These are phyloP conservation scores for Nilaparvata lugens DNA, from an alignment of 1,140 invertebrate species.

Conservation along the genomic window DNA sequence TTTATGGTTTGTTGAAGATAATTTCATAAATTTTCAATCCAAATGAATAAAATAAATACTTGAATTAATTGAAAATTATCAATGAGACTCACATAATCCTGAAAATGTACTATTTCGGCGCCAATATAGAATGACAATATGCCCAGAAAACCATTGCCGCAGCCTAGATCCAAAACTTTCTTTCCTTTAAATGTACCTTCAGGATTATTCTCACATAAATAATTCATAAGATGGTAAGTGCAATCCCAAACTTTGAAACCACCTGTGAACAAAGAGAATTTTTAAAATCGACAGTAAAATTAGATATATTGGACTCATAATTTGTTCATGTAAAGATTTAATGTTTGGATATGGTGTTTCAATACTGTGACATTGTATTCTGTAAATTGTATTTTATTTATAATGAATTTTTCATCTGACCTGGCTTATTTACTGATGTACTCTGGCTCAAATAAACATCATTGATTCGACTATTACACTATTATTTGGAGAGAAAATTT, in stretches of 20 bases:
- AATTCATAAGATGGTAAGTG: constrained; percentile 62
- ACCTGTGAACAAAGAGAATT: constrained; percentile 44
- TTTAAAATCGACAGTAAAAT: neutral
- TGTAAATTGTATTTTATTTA: too few relatives aligned
- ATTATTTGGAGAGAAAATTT: too few relatives aligned
- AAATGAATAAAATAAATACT: neutral
- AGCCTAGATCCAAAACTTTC: constrained; percentile 71
- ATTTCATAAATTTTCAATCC: too few relatives aligned
- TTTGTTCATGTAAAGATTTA: too few relatives aligned
- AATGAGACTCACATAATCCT: constrained; percentile 73
- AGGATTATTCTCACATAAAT: constrained; percentile 37
- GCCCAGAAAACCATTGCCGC: constrained; percentile 74
- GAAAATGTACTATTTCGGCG: constrained; percentile 61
- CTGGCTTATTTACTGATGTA: too few relatives aligned
- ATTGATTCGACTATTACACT: too few relatives aligned
- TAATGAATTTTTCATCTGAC: too few relatives aligned
- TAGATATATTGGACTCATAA: too few relatives aligned
- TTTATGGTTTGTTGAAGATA: too few relatives aligned
- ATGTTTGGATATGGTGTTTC: too few relatives aligned
- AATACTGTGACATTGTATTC: too few relatives aligned
- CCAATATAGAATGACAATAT: constrained; percentile 56
- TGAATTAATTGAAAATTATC: constrained; percentile 4
- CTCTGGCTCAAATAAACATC: too few relatives aligned
- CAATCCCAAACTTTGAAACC: constrained; percentile 87
- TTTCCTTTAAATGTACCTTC: constrained; percentile 40